Evolutionary conservation across 2,113 vertebrate species (phyloP).

Genomic region (Myocastor coypus): DNA sequence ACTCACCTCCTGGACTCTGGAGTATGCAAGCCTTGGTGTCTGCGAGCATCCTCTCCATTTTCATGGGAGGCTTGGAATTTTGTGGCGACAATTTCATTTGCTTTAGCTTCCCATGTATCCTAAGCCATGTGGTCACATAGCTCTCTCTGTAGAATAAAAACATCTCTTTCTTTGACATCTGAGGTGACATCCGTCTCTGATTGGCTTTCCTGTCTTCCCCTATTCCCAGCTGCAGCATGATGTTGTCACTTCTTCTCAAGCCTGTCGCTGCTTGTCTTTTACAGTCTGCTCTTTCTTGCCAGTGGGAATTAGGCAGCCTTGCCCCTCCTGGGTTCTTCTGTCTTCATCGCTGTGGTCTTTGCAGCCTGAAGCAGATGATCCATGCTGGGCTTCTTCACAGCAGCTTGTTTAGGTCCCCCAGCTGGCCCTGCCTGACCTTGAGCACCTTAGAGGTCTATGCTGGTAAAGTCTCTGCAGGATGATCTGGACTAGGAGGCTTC

Average conservation of each 20-base stretch:
- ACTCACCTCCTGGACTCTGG: background rate
- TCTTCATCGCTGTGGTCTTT: background rate
- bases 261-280: background rate
- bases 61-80: background rate
- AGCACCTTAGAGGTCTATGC: background rate
- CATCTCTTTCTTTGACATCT: background rate
- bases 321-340: accelerated
- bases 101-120: background rate
- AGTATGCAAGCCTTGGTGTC: background rate
- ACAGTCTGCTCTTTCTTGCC: background rate
- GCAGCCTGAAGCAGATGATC: no score
- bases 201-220: background rate
- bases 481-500: background rate
- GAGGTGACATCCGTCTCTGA: background rate
- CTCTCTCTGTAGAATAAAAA: background rate
- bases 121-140: background rate
- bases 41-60: background rate
- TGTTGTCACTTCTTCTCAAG: background rate
- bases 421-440: background rate
- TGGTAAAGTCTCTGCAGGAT: background rate
- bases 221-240: background rate
- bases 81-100: background rate
- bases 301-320: background rate
- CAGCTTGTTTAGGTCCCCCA: background rate
- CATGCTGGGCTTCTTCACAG: background rate